Evolutionary conservation across 2,888 invertebrate genomes (phyloP), one percentile per base, ranked within the genome.

Genomic region (Gastracanthus pulcherrimus): DNA sequence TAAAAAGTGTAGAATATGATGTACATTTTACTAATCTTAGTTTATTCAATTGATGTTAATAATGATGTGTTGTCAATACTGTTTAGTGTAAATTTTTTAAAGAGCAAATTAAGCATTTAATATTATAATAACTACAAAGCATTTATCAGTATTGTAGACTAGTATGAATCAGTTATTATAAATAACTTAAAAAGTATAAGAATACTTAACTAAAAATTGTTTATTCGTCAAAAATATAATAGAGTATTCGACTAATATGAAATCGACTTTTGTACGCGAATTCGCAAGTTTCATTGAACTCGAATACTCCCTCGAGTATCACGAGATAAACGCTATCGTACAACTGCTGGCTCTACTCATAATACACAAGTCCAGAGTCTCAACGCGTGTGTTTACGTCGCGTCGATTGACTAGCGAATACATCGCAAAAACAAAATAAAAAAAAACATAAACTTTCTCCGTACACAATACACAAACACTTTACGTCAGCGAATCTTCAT

Each of bases 301-400:
- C 66, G 60, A 64, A 51, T 36, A 60, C 23, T 67, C 48, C 23
- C 64, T 72, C 82, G 45, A 76, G 79, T 79, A 48, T 58, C 66
- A 79, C 31, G 67, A 82, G 82, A 82, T 82, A 79, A 82, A 67
- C 76, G 71, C 71, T 82, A 82, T 82, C 79, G 66, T 51, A 29
- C 66, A 55, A 62, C 77, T 71, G 38, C 70, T 72, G 79, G 41
- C 51, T 58, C 13, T 7, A 29, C 76, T 76, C 60, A 45, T 23
- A 45, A n/a, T n/a, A 4, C 11, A 9, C n/a, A 26, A 64, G 51
- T 67, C 36, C 41, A 34, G 34, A 31, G 13, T 69, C 29, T 29
- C 45, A 26, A 26, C 45, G 48, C 7, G 19, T 60, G 58, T 82
- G 64, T 82, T 78, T 78, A 78, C 58, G 31, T 66, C 55, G 51